Base-by-base conservation (phyloP, 2,113 vertebrate species). In the Progne subis region DNA sequence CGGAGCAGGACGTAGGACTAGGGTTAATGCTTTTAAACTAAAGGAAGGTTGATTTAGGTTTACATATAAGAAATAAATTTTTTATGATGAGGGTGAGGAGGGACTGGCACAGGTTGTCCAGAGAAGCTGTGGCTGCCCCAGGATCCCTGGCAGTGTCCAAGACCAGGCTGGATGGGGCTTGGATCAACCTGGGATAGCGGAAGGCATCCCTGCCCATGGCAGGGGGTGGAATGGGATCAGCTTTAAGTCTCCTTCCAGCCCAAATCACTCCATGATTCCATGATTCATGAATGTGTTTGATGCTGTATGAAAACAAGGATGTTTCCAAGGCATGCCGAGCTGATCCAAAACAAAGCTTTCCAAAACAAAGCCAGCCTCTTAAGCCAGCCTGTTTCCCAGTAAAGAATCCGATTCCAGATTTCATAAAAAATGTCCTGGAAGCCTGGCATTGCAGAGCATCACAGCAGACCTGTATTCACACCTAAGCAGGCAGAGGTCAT, bases 121-220 rank as follows among this genome's bases (percentile, higher is more conserved):
- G 29, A 31, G 78, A 34, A 89, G 25, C 25, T 82, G 61, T 34
- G 47, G n/a, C 7, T 89, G 53, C 9, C 8, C 14, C 41, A 32
- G 78, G 46, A 37, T 28, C 12, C 34, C 18, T 83, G 49, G 26
- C 24, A 56, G 3, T 28, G 49, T 24, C 6, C 64, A 63, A 49
- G 31, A 3, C 8, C 14, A 18, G 18, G 56, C 0, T 77, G 43
- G 31, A 43, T 0, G 0, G 20, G 9, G 15, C 18, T 77, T 83
- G 34, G 34, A 56, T 3, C 7, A 43, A 0, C 31, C 21, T 63
- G 49, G 18, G 6, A 3, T 2, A 11, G 26, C 49, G 49, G 12
- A 8, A 63, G 6, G 0, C 61, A 31, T 60, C 28, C 6, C n/a
- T 60, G 16, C 8, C 18, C 18, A 12, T 20, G 12, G 23, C 8